These are phyloP conservation scores for Gorsachius goisagi DNA, from an alignment of 2,113 vertebrate genomes.

Conservation along the genomic window DNA sequence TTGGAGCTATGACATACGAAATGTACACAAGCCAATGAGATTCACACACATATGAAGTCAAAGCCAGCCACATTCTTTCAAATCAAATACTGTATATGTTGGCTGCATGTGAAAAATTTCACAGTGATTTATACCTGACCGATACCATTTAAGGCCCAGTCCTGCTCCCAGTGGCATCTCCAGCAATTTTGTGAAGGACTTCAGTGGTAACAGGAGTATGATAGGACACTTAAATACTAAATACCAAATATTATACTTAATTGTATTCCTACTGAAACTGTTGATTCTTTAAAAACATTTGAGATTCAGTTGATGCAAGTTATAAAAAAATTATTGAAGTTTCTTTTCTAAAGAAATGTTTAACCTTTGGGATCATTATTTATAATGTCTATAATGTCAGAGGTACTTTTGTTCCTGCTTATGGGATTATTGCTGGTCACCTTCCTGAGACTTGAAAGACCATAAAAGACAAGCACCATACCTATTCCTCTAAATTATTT, in stretches of 20 bases:
- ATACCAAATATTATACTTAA: background rate
- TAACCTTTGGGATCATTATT: slow-evolving; percentile 24
- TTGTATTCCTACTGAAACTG: slow-evolving; percentile 20
- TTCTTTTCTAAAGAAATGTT: slow-evolving; percentile 20
- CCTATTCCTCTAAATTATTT: slow-evolving; percentile 54
- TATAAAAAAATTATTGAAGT: background rate
- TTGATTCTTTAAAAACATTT: slow-evolving; percentile 31
- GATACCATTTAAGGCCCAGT: slow-evolving; percentile 21
- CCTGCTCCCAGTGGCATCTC: background rate
- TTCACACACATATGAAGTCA: slow-evolving; percentile 40
- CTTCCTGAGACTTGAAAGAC: slow-evolving; percentile 92
- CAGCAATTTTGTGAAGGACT: slow-evolving; percentile 12
- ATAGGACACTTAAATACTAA: background rate
- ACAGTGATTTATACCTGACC: slow-evolving; percentile 65
- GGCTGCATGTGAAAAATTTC: slow-evolving; percentile 65
- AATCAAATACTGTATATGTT: slow-evolving; percentile 26
- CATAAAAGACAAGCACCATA: slow-evolving; percentile 76
- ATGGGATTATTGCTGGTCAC: slow-evolving; percentile 78
- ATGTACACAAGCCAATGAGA: slow-evolving; percentile 33
- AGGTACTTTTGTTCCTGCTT: slow-evolving; percentile 81
- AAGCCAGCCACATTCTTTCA: slow-evolving; percentile 17
- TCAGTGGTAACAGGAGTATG: background rate
- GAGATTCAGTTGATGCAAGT: slow-evolving; percentile 11
- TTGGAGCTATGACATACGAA: slow-evolving; percentile 33
- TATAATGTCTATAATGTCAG: slow-evolving; percentile 49